Conservation (phyloP, 2,797 vertebrate genomes). For the Coccyzus lansbergi region DNA sequence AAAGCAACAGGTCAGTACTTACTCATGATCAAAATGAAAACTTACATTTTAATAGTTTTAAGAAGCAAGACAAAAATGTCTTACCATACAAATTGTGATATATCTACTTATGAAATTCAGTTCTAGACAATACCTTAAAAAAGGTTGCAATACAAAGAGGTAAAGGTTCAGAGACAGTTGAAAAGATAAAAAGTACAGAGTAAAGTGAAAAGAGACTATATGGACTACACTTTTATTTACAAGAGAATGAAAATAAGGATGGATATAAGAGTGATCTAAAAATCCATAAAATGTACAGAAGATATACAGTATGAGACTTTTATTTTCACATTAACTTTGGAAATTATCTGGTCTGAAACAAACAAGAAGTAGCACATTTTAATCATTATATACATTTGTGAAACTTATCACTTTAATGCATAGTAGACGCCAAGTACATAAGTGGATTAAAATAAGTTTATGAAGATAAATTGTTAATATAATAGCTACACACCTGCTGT, state of each 20-base stretch:
- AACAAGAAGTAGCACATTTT: not conserved
- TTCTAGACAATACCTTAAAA: not conserved
- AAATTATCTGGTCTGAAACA: not conserved
- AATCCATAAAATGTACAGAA: not conserved
- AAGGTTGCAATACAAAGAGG: not conserved
- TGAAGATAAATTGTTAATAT: not conserved
- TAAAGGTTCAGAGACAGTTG: not conserved
- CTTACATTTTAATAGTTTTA: not conserved
- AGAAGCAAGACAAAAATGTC: not conserved
- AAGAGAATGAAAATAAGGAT: not conserved
- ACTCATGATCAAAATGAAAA: not conserved
- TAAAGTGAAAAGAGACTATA: not conserved
- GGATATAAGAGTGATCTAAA: not conserved
- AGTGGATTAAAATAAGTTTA: not conserved
- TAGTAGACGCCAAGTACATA: not conserved
- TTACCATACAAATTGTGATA: not conserved
- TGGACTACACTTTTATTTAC: not conserved
- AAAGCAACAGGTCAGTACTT: not conserved
- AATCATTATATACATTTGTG: not conserved
- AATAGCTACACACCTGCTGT: not conserved
- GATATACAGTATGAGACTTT: not conserved
- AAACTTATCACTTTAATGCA: not conserved
- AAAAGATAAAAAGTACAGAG: not conserved
- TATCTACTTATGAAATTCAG: not conserved
- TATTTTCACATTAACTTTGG: not conserved